A percentile compares a stretch with the other conserved stretches of the same genome.
These are phyloP conservation scores for Tachysurus fulvidraco DNA, from an alignment of 2,113 vertebrate genomes.

Conservation along the genomic window DNA sequence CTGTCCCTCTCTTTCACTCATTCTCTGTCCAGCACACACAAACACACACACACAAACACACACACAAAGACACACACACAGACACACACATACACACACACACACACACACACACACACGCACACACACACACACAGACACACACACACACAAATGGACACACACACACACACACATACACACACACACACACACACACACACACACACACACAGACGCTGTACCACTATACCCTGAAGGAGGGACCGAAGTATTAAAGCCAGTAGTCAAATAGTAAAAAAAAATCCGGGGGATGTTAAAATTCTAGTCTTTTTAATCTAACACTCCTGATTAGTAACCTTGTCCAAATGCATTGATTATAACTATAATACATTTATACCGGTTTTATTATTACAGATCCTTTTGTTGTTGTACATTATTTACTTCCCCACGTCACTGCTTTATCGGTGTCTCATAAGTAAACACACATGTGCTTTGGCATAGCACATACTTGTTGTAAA, in stretches of 20 bases:
- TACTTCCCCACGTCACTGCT: background rate
- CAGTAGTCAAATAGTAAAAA: background rate
- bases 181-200: conserved; percentile 57
- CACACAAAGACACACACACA: conserved; percentile 59
- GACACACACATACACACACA: no score
- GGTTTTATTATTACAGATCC: background rate
- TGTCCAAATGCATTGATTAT: background rate
- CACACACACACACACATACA: conserved; percentile 58
- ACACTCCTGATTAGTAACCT: background rate
- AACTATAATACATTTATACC: background rate
- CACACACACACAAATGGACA: conserved; percentile 50
- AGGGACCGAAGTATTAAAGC: conserved; percentile 8
- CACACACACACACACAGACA: conserved; percentile 38
- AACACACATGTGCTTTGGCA: background rate
- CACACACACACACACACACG: conserved; percentile 35
- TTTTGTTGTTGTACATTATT: background rate
- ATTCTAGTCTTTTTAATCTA: background rate
- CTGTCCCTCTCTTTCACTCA: background rate
- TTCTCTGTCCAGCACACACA: conserved; percentile 17
- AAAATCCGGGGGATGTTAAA: background rate
- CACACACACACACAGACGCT: conserved; percentile 29
- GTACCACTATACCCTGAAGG: background rate
- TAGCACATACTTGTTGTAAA: background rate
- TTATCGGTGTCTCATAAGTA: background rate
- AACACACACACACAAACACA: conserved; percentile 58